Conservation (phyloP, 2,888 invertebrate genomes). For the Aleiodes alternator region DNA sequence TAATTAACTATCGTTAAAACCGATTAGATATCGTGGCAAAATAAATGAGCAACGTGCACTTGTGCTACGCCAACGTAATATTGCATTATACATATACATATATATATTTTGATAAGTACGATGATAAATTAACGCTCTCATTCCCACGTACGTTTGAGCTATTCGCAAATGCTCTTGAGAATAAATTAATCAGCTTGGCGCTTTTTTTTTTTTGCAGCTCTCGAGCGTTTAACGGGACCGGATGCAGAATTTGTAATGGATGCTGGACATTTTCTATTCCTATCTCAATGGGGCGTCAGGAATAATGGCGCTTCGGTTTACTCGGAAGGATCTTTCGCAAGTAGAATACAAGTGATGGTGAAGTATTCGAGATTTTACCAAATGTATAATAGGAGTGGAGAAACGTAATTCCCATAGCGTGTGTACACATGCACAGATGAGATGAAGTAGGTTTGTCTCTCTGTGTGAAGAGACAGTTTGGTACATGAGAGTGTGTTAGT, state of each 20-base stretch:
- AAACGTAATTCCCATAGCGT: background rate
- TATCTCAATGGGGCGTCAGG: background rate
- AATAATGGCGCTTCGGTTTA: background rate
- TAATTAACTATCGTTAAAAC: slow-evolving; percentile 62
- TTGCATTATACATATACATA: background rate
- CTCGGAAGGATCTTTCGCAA: slow-evolving; percentile 40
- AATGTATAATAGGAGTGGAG: slow-evolving; percentile 41
- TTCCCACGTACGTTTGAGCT: background rate
- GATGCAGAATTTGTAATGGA: background rate
- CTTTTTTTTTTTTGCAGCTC: background rate
- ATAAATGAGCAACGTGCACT: slow-evolving; percentile 40
- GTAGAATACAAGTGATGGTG: slow-evolving; percentile 51
- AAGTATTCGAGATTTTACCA: slow-evolving; percentile 46
- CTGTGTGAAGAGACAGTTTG: background rate
- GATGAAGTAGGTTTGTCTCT: background rate
- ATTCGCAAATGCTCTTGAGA: background rate
- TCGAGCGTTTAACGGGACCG: too few species aligned
- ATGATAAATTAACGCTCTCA: background rate
- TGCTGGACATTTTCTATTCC: slow-evolving; percentile 1
- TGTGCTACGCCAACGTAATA: slow-evolving; percentile 5
- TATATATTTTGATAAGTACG: background rate
- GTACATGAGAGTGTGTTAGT: slow-evolving; percentile 18
- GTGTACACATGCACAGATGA: slow-evolving; percentile 1
- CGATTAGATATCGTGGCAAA: slow-evolving; percentile 61
- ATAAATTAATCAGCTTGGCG: background rate